Conservation (phyloP, 2,113 vertebrate genomes). For the Sminthopsis crassicaudata region DNA sequence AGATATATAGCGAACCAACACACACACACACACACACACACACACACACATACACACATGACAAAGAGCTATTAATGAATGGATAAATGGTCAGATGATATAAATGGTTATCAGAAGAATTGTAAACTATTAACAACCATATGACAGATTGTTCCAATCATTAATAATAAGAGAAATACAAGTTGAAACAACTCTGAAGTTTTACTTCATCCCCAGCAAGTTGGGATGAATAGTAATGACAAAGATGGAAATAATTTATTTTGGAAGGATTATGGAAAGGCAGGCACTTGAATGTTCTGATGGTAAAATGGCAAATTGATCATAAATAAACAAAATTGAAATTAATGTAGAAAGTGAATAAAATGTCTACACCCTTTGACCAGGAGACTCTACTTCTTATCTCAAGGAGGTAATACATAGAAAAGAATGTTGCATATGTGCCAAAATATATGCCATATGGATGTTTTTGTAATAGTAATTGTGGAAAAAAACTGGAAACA, state of each 20-base stretch:
- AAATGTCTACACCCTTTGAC: not conserved
- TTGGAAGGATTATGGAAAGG: not conserved
- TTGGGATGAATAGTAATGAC: not conserved
- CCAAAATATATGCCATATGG: not conserved
- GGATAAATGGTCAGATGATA: not conserved
- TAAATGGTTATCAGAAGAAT: not conserved
- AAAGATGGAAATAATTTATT: not conserved
- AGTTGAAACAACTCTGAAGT: not conserved
- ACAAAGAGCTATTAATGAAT: not conserved
- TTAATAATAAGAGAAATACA: not conserved
- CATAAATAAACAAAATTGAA: not conserved
- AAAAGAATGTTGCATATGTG: not conserved
- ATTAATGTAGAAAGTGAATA: not conserved
- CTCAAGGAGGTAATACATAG: not conserved
- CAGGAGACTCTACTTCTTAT: not conserved
- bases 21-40: too few species aligned
- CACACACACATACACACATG: too few species aligned
- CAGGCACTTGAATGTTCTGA: not conserved
- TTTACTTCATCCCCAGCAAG: not conserved
- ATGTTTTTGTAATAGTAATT: not conserved
- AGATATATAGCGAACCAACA: not conserved
- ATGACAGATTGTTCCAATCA: not conserved
- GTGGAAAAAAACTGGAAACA: not conserved
- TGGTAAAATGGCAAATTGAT: not conserved
- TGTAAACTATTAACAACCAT: not conserved